These are phyloP conservation scores for Lamellibrachia luymesi DNA, from an alignment of 1,140 invertebrate genomes.

Conservation along the genomic window DNA sequence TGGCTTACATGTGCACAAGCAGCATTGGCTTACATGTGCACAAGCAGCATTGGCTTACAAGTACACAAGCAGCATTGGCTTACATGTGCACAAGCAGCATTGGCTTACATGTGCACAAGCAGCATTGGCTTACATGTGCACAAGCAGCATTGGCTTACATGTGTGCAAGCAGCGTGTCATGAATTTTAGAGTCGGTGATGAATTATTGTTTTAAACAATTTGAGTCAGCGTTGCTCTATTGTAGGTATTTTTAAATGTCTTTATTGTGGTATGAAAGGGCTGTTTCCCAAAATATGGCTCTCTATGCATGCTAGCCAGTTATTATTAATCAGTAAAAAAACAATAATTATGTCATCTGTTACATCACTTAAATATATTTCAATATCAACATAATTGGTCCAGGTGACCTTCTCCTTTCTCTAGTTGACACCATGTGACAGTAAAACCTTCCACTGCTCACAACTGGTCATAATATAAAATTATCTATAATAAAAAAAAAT, in stretches of 20 bases:
- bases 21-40: too few species aligned
- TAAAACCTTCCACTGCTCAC: too few species aligned
- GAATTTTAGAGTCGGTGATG: neutral
- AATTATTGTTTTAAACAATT: neutral
- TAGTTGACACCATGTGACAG: neutral
- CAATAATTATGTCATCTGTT: neutral
- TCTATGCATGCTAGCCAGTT: neutral
- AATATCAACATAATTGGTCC: neutral
- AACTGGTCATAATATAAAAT: too few species aligned
- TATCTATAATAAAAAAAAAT: too few species aligned
- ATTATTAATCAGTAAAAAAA: neutral
- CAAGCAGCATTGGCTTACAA: too few species aligned
- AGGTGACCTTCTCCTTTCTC: neutral
- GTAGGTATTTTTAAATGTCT: neutral
- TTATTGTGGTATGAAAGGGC: neutral
- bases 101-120: too few species aligned
- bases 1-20: too few species aligned
- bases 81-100: too few species aligned
- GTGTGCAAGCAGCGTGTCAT: neutral
- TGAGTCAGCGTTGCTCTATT: neutral
- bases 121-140: too few species aligned
- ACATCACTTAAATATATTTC: neutral
- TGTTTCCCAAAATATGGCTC: neutral
- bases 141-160: too few species aligned
- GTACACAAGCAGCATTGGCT: too few species aligned